Evolutionary conservation across 2,797 vertebrate genomes (phyloP).

Genomic region (Mus caroli): DNA sequence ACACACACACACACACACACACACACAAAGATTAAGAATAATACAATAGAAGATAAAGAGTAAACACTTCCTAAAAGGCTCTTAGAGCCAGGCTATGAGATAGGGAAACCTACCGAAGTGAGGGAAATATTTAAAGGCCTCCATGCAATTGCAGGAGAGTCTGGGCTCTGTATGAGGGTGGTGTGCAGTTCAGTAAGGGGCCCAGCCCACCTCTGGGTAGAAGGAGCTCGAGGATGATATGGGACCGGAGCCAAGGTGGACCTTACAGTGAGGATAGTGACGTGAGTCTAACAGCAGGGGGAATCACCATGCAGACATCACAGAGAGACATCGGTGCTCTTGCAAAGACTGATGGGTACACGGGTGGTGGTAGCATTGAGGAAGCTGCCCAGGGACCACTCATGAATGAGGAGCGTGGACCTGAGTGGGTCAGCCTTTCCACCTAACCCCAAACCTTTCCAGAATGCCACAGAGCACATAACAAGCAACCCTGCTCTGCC

Average conservation of each 20-base stretch:
- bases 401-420: neutral
- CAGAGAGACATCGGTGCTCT: neutral
- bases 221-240: neutral
- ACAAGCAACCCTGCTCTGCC: neutral
- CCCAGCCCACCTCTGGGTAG: neutral
- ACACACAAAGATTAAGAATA: neutral
- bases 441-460: neutral
- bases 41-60: neutral
- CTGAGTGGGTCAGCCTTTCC: neutral
- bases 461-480: neutral
- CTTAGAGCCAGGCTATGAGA: neutral
- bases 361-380: neutral
- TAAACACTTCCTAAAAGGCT: neutral
- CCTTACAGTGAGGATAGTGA: neutral
- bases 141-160: rapidly evolving
- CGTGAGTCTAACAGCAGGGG: neutral
- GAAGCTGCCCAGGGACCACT: neutral
- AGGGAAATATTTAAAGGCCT: neutral
- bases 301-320: rapidly evolving
- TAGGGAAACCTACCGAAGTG: neutral
- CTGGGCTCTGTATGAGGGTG: neutral
- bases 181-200: neutral
- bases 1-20: neutral
- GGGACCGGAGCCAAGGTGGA: neutral
- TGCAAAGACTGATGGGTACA: neutral